Percentiles rank a stretch among this genome's conserved stretches.
Conservation (phyloP, 2,888 invertebrate genomes). For the Papilio demoleus region DNA sequence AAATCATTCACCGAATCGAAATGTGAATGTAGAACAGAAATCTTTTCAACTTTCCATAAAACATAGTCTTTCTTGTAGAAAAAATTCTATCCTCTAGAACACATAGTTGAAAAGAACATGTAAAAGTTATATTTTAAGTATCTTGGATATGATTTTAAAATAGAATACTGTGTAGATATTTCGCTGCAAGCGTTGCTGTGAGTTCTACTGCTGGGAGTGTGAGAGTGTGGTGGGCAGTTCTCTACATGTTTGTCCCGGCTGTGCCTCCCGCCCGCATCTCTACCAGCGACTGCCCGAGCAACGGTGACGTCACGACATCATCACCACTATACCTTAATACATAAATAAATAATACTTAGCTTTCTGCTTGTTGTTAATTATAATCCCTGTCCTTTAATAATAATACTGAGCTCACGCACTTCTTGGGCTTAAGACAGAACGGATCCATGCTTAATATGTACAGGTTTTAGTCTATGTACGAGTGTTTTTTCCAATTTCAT, state of each 20-base stretch:
- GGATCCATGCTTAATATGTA: no score
- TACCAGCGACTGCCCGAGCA: constrained; percentile 73
- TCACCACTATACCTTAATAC: background rate
- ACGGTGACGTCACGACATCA: constrained; percentile 45
- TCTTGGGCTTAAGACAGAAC: no score
- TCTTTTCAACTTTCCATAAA: no score
- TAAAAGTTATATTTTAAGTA: background rate
- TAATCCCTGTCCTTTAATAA: constrained; percentile 33
- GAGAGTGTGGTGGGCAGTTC: constrained; percentile 97
- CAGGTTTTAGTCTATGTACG: no score
- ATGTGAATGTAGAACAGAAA: no score
- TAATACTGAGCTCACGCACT: no score
- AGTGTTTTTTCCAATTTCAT: no score
- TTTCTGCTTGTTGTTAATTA: constrained; percentile 2
- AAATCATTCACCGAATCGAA: no score
- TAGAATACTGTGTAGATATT: constrained; percentile 85
- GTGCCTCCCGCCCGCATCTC: constrained; percentile 87
- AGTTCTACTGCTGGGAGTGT: constrained; percentile 96
- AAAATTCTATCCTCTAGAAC: no score
- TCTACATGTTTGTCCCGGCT: constrained; percentile 98
- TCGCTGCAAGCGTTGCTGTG: constrained; percentile 90
- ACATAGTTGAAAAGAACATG: no score
- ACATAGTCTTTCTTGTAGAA: no score
- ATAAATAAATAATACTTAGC: background rate
- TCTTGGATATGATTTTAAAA: background rate